phyloP scores from a whole-genome alignment of 2,888 invertebrate species.

The Acleris sparsana region DNA sequence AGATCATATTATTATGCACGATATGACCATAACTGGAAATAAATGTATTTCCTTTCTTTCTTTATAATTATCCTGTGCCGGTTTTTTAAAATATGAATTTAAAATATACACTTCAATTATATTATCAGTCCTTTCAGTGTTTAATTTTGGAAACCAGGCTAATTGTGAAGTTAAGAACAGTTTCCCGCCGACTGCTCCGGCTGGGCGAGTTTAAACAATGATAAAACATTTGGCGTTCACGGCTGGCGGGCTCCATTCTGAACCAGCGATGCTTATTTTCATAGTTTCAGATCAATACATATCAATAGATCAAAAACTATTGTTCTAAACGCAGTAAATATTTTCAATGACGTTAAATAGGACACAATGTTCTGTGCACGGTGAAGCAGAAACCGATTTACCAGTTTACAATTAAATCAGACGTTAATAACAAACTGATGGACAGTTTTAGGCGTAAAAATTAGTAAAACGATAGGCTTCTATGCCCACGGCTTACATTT shows the following conservation, averaged over 20 bases:
- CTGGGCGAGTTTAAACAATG: constrained; percentile 38
- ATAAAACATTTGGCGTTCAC: constrained; percentile 13
- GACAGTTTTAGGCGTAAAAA: background rate
- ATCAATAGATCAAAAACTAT: constrained; percentile 30
- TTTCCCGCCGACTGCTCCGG: constrained; percentile 32
- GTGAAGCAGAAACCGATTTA: constrained; percentile 1
- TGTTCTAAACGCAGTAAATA: constrained; percentile 10
- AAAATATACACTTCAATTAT: no score
- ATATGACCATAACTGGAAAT: no score
- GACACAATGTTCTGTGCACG: background rate
- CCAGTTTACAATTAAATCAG: background rate
- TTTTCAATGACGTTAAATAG: background rate
- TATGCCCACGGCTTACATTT: no score
- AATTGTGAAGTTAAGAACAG: constrained; percentile 40
- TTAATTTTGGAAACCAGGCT: background rate
- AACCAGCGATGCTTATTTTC: constrained; percentile 23
- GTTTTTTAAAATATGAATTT: no score
- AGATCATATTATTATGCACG: no score
- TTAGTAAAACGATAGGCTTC: no score
- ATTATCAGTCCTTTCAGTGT: no score
- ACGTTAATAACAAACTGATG: background rate
- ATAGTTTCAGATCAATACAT: constrained; percentile 25
- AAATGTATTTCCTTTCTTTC: no score
- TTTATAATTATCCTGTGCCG: no score
- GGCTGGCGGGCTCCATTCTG: constrained; percentile 14